phyloP scores from a whole-genome alignment of 2,888 invertebrate species.

The Stenoptilia bipunctidactyla region DNA sequence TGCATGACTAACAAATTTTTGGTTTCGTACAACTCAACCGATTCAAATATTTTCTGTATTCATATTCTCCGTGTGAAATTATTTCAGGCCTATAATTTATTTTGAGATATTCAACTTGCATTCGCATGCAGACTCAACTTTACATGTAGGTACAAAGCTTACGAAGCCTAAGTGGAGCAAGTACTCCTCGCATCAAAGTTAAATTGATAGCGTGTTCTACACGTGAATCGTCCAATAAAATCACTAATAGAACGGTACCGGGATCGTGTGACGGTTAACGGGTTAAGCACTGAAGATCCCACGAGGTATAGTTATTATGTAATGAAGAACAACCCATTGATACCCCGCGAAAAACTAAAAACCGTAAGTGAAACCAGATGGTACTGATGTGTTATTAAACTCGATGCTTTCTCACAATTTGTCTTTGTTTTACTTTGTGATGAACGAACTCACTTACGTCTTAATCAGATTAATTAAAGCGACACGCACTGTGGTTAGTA shows the following conservation, averaged over 20 bases:
- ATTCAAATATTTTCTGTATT: no score
- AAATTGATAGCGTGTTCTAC: conserved; percentile 63
- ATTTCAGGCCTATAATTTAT: no score
- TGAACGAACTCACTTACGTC: background rate
- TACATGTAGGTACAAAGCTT: no score
- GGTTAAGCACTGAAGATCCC: conserved; percentile 43
- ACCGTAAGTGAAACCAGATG: conserved; percentile 40
- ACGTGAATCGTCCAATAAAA: conserved; percentile 67
- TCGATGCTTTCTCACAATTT: background rate
- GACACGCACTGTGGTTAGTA: no score
- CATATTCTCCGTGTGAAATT: no score
- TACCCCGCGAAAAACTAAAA: conserved; percentile 41
- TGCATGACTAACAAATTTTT: no score
- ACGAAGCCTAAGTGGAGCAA: conserved; percentile 36
- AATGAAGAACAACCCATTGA: conserved; percentile 47
- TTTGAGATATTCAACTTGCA: no score
- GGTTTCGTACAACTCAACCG: no score
- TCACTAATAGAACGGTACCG: conserved; percentile 65
- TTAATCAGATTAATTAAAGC: background rate
- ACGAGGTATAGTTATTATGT: conserved; percentile 59
- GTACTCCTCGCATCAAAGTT: conserved; percentile 39
- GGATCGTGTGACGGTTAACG: conserved; percentile 66
- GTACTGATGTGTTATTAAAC: conserved; percentile 14
- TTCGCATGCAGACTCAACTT: no score
- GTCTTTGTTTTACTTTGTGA: background rate